Evolutionary conservation across 2,888 invertebrate species (phyloP), one percentile per base, ranked within the genome.

Genomic region (Euproctis similis): DNA sequence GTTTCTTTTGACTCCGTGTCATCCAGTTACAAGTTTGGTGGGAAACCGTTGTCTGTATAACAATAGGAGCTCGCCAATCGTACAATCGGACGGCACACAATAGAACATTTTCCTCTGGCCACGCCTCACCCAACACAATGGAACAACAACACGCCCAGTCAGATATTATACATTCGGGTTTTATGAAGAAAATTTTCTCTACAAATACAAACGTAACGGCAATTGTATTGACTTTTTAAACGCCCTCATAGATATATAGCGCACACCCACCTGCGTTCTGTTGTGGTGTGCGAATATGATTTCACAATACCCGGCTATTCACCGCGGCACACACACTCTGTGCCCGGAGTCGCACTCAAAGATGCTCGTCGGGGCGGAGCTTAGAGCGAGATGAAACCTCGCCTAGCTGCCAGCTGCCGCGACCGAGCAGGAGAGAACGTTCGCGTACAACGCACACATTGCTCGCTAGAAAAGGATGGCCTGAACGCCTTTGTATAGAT

Each of bases 141-240:
- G 58, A 42, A 51, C 58, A 59, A 70, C 72, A n/a, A 70, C 74
- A 80, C 81, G 82, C 81, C 82, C 81, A 77, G 74, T 44, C 49
- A 49, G 50, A 62, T 61, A 55, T 36, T 37, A 49, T 14, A 14
- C 52, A 56, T 59, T 58, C n/a, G n/a, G n/a, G n/a, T n/a, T n/a
- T n/a, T 59, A 61, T 58, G 59, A 80, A 80, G 80, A 78, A 81
- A 80, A 78, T 78, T 77, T 78, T 68, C 80, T 78, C 66, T 59
- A 65, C 75, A 71, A 77, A 76, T 62, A 73, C 71, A 69, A 66
- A 70, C 67, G 68, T 65, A 67, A 70, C 57, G 62, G 68, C 70
- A 74, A 80, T 78, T 76, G 76, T 81, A 81, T 82, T 78, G 82
- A 84, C 81, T 82, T 84, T 82, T 81, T 77, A 77, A 80, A 82